Evolutionary conservation across 2,888 invertebrate genomes (phyloP).

Genomic region (Leucania comma): DNA sequence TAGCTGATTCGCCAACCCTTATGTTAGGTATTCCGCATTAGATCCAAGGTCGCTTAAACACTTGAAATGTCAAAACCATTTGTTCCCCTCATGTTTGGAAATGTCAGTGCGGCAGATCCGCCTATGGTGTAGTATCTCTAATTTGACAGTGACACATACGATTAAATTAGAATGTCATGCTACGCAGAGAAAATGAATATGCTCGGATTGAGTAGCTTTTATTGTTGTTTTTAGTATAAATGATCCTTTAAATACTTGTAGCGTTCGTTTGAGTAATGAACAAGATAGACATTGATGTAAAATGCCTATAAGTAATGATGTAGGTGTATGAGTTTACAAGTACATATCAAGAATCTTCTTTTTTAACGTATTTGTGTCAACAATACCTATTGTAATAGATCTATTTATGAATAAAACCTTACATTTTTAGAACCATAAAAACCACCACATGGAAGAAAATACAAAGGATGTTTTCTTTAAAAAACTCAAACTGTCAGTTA

Average conservation of each 20-base stretch:
- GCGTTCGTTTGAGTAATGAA: constrained; percentile 55
- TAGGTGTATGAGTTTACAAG: not conserved
- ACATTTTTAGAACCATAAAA: too few relatives aligned
- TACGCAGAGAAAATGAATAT: constrained; percentile 81
- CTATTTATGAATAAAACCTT: too few relatives aligned
- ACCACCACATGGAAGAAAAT: too few relatives aligned
- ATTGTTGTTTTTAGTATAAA: constrained; percentile 69
- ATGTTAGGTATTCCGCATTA: constrained; percentile 74
- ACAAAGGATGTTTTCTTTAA: too few relatives aligned
- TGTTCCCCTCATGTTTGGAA: constrained; percentile 88
- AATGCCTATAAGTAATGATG: not conserved
- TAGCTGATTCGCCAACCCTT: constrained; percentile 82
- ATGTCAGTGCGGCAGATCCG: constrained; percentile 87
- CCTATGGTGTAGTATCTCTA: constrained; percentile 88
- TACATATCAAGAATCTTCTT: not conserved
- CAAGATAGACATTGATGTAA: constrained; percentile 6
- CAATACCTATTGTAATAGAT: too few relatives aligned
- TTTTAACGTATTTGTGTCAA: too few relatives aligned
- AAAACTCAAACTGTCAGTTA: too few relatives aligned
- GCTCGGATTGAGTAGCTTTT: constrained; percentile 76
- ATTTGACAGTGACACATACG: constrained; percentile 88
- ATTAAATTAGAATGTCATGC: constrained; percentile 87
- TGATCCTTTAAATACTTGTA: constrained; percentile 62
- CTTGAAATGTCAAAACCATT: constrained; percentile 88
- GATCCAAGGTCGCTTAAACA: constrained; percentile 85